These are phyloP conservation scores for Aelia acuminata DNA, from an alignment of 2,888 invertebrate species.

Conservation along the genomic window DNA sequence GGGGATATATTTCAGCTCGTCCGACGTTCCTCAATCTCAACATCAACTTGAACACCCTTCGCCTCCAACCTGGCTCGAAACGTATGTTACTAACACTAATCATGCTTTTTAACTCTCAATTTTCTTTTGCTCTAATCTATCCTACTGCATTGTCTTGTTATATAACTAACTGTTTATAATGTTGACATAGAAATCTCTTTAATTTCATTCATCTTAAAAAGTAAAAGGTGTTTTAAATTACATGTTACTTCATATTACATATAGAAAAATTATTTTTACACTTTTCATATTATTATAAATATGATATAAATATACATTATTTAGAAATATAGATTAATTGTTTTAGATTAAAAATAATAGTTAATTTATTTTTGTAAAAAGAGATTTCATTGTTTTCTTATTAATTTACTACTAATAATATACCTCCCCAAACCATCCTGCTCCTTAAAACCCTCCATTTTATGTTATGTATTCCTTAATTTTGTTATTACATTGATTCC, in stretches of 20 bases:
- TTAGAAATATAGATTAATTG: background rate
- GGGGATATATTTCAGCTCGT: conserved; percentile 87
- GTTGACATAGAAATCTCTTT: background rate
- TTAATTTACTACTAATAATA: background rate
- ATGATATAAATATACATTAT: too few species aligned
- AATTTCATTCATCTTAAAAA: too few species aligned
- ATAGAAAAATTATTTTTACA: too few species aligned
- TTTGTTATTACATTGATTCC: background rate
- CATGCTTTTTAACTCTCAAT: background rate
- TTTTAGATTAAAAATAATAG: background rate
- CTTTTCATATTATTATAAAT: too few species aligned
- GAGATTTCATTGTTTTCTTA: background rate
- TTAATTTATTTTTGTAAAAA: background rate
- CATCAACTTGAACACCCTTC: conserved; percentile 92
- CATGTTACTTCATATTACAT: too few species aligned
- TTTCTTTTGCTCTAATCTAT: background rate
- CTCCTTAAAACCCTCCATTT: background rate
- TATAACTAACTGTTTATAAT: background rate
- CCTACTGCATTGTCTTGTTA: background rate
- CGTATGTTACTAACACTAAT: conserved; percentile 77
- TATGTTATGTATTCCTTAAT: background rate
- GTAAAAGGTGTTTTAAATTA: too few species aligned
- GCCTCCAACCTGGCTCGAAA: conserved; percentile 85
- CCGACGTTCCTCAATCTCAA: conserved; percentile 98
- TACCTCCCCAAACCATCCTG: background rate